Evolutionary conservation across 2,888 invertebrate species (phyloP), one percentile per base, ranked within the genome.

Genomic region (Plusia festucae): DNA sequence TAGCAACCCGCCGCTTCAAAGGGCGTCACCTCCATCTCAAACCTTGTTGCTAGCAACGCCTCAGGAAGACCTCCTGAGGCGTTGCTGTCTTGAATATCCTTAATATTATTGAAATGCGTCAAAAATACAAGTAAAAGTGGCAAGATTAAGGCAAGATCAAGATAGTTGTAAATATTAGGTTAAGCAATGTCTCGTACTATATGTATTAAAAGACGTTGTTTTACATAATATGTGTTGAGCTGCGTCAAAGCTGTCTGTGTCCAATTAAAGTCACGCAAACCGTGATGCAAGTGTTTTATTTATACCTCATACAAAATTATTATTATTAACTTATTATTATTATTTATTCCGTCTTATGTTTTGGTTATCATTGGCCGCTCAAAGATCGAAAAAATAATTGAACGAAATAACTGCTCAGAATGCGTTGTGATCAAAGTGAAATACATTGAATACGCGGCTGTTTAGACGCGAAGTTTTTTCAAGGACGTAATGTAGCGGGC

Each of bases 31-130:
- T 20, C 7, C 67, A 63, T 11, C 68, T 1, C 32, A 40, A 22
- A 60, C 73, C 66, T 9, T 1, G 6, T 27, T 49, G 75, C 75
- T 78, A 74, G 66, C 75, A 78, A 60, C 65, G 65, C 78, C 65
- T 52, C 20, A 70, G 58, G 61, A 27, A 15, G 8, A 16, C 27
- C 51, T 65, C 15, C 24, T 70, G 13, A 51, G 69, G 74, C 61
- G 65, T 56, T 78, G 74, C 51, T 69, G 24, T 24, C 2, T 5
- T 2, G 24, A n/a, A n/a, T n/a, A n/a, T n/a, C n/a, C n/a, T n/a
- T n/a, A n/a, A n/a, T n/a, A n/a, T n/a, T n/a, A n/a, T n/a, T n/a
- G n/a, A n/a, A n/a, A 24, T 24, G 24, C 24, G 2, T 24, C 24
- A 24, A 24, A 24, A 3, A 24, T 3, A 24, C 24, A 5, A 24